phyloP scores from a whole-genome alignment of 2,113 vertebrate species.

The Burhinus bistriatus region DNA sequence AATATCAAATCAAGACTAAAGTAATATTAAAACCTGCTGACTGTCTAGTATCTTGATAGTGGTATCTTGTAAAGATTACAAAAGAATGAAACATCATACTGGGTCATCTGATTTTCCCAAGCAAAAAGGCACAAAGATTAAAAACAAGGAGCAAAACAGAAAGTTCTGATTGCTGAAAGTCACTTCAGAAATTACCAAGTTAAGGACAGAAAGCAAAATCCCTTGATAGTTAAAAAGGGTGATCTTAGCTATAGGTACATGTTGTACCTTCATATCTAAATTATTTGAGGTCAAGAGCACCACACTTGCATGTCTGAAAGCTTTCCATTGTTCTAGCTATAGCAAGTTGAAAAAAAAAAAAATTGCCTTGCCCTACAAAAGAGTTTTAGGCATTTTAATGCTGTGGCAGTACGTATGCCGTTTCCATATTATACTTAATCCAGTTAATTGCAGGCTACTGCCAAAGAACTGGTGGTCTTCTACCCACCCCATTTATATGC shows the following conservation, averaged over 20 bases:
- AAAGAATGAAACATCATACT: not conserved
- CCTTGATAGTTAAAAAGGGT: not conserved
- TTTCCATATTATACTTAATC: not conserved
- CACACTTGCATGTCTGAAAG: not conserved
- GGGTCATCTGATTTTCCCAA: not conserved
- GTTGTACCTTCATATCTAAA: not conserved
- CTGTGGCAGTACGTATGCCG: accelerated
- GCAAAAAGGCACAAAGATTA: not conserved
- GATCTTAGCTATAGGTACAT: not conserved
- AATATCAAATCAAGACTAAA: not conserved
- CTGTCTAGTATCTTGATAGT: not conserved
- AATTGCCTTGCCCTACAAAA: not conserved
- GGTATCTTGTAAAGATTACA: not conserved
- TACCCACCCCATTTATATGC: accelerated
- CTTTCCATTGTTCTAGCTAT: not conserved
- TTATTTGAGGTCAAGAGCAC: not conserved
- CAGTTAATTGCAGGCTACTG: not conserved
- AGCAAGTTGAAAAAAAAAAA: not conserved
- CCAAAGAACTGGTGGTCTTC: not conserved
- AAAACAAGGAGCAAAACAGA: not conserved
- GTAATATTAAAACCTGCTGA: not conserved
- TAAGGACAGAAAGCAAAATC: not conserved
- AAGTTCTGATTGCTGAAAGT: accelerated
- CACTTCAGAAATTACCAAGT: not conserved
- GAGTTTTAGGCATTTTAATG: not conserved